These are phyloP conservation scores for Penaeus chinensis DNA, from an alignment of 1,140 invertebrate genomes.

Conservation along the genomic window DNA sequence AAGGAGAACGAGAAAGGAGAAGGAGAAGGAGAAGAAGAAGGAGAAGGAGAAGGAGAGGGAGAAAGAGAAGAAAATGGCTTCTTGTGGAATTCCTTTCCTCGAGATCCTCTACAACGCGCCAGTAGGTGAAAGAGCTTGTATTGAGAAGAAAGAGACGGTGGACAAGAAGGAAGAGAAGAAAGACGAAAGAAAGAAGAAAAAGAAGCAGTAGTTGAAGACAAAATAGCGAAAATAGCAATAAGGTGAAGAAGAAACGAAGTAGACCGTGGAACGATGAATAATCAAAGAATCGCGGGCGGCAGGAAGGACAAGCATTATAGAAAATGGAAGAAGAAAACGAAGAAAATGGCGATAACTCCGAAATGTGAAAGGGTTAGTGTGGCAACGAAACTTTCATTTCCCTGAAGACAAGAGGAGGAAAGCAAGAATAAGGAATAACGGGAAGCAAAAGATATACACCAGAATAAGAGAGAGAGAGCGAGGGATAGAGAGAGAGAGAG, in stretches of 20 bases:
- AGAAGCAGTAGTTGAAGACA: background rate
- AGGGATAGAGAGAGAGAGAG: background rate
- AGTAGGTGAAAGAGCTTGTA: background rate
- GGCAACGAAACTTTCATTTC: too few relatives aligned
- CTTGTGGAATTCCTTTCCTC: too few relatives aligned
- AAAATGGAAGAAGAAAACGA: too few relatives aligned
- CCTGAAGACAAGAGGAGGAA: background rate
- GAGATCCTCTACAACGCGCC: too few relatives aligned
- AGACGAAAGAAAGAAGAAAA: background rate
- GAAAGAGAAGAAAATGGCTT: background rate
- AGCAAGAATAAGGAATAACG: background rate
- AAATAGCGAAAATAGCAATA: background rate
- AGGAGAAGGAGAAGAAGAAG: background rate
- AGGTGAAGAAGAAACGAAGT: background rate
- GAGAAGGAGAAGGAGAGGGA: background rate
- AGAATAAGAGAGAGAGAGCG: background rate
- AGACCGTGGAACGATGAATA: too few relatives aligned
- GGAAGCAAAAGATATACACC: background rate
- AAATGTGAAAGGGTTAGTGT: too few relatives aligned
- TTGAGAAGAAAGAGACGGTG: background rate
- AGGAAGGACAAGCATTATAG: background rate
- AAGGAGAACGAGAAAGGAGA: background rate
- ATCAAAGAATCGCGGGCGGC: background rate
- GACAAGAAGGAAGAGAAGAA: background rate
- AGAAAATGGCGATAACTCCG: too few relatives aligned